These are phyloP conservation scores for Rhabdophis nuchalis DNA, from an alignment of 2,797 vertebrate species.

Conservation along the genomic window DNA sequence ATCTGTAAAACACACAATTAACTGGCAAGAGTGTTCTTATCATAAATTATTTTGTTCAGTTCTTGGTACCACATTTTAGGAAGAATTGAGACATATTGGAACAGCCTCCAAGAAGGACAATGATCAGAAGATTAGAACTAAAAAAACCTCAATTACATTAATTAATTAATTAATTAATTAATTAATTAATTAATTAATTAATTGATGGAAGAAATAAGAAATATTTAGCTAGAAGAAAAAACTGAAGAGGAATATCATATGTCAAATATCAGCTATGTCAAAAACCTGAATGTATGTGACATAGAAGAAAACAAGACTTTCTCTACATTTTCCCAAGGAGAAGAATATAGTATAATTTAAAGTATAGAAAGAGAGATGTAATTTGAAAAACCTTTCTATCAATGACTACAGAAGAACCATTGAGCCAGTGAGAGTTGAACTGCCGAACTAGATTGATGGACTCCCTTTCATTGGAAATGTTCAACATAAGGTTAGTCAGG, in stretches of 20 bases:
- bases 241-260: background rate
- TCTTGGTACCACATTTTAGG: background rate
- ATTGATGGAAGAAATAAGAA: background rate
- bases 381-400: background rate
- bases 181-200: too few relatives aligned
- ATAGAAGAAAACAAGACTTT: background rate
- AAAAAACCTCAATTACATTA: background rate
- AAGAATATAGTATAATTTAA: background rate
- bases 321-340: background rate
- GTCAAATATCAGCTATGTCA: background rate
- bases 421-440: too few relatives aligned
- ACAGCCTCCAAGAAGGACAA: background rate
- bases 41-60: background rate
- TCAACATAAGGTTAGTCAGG: background rate
- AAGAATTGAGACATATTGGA: background rate
- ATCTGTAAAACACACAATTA: constrained; percentile 8
- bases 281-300: background rate
- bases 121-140: background rate
- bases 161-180: too few relatives aligned
- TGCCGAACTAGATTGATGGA: too few relatives aligned
- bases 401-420: background rate
- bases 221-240: background rate
- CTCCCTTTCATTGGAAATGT: background rate
- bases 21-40: background rate
- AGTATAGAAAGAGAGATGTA: background rate